Evolutionary conservation across 2,797 vertebrate genomes (phyloP).

Genomic region (Coranthus polyacanthus): DNA sequence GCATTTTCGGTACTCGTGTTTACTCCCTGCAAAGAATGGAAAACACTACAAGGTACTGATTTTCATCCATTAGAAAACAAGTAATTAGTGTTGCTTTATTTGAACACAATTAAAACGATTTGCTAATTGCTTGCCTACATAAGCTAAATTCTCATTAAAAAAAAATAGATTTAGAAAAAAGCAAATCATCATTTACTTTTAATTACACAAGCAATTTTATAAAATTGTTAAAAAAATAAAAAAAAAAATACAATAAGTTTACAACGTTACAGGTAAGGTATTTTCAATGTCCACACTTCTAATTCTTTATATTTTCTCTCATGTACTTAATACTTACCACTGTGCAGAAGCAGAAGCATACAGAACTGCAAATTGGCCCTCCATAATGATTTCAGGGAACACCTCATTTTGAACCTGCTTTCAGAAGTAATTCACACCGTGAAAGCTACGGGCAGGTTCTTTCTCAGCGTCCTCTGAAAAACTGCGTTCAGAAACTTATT

Average conservation of each 20-base stretch:
- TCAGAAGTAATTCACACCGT: slow-evolving; percentile 1
- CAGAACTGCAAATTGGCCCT: slow-evolving; percentile 51
- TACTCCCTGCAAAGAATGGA: no score
- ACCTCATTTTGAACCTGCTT: slow-evolving; percentile 62
- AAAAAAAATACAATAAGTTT: no score
- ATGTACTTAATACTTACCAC: slow-evolving; percentile 67
- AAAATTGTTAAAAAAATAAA: not conserved
- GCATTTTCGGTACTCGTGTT: no score
- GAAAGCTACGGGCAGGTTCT: not conserved
- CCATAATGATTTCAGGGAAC: slow-evolving; percentile 21
- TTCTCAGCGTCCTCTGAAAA: not conserved
- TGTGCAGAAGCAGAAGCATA: slow-evolving; percentile 54
- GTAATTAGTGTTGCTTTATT: no score
- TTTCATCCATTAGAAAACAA: no score
- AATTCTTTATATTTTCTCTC: not conserved
- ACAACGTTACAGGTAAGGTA: not conserved
- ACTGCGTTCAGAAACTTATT: no score
- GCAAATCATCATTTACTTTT: not conserved
- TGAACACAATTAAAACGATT: no score
- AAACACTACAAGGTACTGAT: no score
- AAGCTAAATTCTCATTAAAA: not conserved
- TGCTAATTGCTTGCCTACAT: no score
- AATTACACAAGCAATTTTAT: not conserved
- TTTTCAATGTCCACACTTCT: no score
- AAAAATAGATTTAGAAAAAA: not conserved